phyloP scores from a whole-genome alignment of 2,888 invertebrate species.

The Dryobota labecula region DNA sequence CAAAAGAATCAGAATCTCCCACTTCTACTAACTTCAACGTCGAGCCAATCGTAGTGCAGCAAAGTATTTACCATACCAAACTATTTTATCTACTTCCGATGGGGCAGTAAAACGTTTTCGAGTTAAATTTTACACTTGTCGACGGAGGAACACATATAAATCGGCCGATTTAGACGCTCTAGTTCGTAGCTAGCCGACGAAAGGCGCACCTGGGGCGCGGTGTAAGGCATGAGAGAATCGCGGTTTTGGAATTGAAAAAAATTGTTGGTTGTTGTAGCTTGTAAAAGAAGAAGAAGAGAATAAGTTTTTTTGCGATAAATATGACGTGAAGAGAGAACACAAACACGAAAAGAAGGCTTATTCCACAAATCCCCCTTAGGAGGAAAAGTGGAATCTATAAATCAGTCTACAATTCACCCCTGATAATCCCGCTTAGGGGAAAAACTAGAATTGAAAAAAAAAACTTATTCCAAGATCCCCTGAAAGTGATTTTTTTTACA shows the following conservation, averaged over 20 bases:
- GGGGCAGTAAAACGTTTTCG: constrained; percentile 78
- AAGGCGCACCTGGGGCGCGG: constrained; percentile 64
- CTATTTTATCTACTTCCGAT: constrained; percentile 74
- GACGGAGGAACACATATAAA: constrained; percentile 78
- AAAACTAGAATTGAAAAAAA: too few species aligned
- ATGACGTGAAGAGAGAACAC: too few species aligned
- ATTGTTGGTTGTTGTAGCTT: not conserved
- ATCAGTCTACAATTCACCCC: too few species aligned
- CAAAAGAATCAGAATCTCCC: constrained; percentile 28
- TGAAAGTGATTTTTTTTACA: too few species aligned
- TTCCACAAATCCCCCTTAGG: too few species aligned
- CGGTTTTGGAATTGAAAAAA: constrained; percentile 4
- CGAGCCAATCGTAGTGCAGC: constrained; percentile 36
- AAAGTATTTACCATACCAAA: constrained; percentile 69
- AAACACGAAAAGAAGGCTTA: too few species aligned
- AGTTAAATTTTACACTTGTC: constrained; percentile 79
- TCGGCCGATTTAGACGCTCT: constrained; percentile 78
- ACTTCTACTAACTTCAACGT: constrained; percentile 36
- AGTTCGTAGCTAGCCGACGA: constrained; percentile 66
- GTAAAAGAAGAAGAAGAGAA: too few species aligned
- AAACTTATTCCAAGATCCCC: too few species aligned
- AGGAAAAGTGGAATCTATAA: too few species aligned
- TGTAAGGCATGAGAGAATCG: constrained; percentile 26
- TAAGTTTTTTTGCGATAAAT: too few species aligned
- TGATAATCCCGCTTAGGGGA: too few species aligned